Percentiles rank a stretch among this genome's conserved stretches.
Conservation (phyloP, 1,140 invertebrate genomes). For the Bombus huntii region DNA sequence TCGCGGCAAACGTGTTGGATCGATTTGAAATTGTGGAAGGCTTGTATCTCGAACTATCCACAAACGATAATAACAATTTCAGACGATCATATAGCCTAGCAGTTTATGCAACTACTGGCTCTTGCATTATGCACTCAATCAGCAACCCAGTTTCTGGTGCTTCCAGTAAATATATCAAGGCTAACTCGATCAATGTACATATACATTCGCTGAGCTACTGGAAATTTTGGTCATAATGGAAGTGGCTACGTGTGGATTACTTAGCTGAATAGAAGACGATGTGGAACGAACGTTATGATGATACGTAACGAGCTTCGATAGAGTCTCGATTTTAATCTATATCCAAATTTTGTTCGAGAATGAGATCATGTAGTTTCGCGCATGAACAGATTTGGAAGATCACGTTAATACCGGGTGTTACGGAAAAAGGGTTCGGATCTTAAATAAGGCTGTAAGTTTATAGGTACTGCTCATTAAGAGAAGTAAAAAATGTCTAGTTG, state of each 20-base stretch:
- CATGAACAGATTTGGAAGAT: neutral
- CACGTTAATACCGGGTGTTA: no score
- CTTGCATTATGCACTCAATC: slow-evolving; percentile 57
- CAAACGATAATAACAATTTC: slow-evolving; percentile 69
- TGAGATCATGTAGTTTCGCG: neutral
- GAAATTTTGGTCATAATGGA: slow-evolving; percentile 51
- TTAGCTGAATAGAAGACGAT: neutral
- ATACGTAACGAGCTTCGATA: neutral
- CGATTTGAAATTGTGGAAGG: slow-evolving; percentile 18
- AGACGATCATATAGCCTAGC: slow-evolving; percentile 56
- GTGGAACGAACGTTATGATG: neutral
- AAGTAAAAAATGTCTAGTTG: no score
- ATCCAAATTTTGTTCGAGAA: no score
- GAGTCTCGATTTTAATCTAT: neutral
- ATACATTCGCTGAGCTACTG: slow-evolving; percentile 28
- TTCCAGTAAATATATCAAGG: slow-evolving; percentile 62
- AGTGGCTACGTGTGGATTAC: slow-evolving; percentile 45
- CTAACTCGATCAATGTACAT: slow-evolving; percentile 59
- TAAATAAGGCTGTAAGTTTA: no score
- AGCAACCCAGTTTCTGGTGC: slow-evolving; percentile 59
- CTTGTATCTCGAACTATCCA: slow-evolving; percentile 27
- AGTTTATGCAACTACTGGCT: slow-evolving; percentile 55
- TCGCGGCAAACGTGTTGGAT: neutral
- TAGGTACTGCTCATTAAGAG: neutral
- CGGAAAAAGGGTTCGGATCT: no score